Evolutionary conservation across 2,113 vertebrate species (phyloP), one percentile per base, ranked within the genome.

Genomic region (Stigmatopora argus): DNA sequence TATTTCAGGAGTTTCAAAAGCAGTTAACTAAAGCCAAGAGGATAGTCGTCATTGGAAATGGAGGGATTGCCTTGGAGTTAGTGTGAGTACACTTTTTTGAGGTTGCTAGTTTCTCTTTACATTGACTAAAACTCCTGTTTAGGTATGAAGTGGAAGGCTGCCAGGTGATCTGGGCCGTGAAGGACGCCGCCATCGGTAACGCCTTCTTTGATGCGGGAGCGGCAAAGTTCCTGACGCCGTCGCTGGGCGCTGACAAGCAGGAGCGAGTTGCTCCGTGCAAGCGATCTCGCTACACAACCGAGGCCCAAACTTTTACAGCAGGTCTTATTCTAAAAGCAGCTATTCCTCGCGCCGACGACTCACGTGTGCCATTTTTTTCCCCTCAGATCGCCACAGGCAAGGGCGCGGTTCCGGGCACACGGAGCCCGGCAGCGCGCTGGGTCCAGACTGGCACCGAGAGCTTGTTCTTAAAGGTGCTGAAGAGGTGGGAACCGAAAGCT

Each of bases 131-230:
- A 49, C 48, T 51, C n/a, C 8, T 67, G 1, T 72, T 5, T 26
- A 92, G 91, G 60, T 94, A 95, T 78, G 94, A 98, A 86, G 88
- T 99, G 52, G 89, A 93, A 83, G 93, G 93, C 67, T 98, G 95
- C 45, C 93, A 99, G 85, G 93, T 98, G 19, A 89, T 99, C 78
- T 99, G 97, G 97, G 96, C 91, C 3, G 90, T 98, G 75, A 99
- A 96, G 87, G 95, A 99, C 84, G 93, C 93, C 84, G 93, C 94
- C 62, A 97, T 99, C 68, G 96, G 97, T 45, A 99, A 97, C 78
- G 93, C 94, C 2, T 99, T 98, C 81, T 98, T 99, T 48, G 97
- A 99, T 45, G 92, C 92, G 0, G 97, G 96, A 68, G 97, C 97
- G 1, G 95, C 97, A 23, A 93, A 97, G 70, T 99, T 99, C 81